Conservation (phyloP, 2,113 vertebrate species). For the Pelecanus crispus region DNA sequence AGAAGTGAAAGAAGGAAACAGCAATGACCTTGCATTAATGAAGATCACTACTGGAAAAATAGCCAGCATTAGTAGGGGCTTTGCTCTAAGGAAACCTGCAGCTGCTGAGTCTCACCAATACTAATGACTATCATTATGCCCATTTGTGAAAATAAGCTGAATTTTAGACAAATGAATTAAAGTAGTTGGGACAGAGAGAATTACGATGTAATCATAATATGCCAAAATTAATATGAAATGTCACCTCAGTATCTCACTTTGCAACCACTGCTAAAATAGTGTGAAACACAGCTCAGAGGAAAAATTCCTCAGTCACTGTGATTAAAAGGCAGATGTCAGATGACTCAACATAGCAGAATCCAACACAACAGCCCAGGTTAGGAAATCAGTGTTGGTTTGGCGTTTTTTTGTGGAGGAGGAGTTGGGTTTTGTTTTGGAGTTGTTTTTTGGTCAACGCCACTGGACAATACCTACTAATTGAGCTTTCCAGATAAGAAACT, state of each 20-base stretch:
- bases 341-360: neutral
- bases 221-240: neutral
- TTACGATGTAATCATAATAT: neutral
- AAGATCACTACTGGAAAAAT: conserved; percentile 3
- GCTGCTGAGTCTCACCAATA: conserved; percentile 25
- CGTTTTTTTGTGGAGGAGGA: accelerated
- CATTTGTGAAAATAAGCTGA: conserved; percentile 34
- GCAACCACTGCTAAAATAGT: neutral
- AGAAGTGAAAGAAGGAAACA: conserved; percentile 25
- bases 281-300: neutral
- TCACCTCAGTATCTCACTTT: neutral
- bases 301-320: neutral
- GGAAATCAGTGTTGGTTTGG: neutral
- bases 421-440: neutral
- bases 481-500: neutral
- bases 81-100: conserved; percentile 39
- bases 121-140: conserved; percentile 41
- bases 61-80: neutral
- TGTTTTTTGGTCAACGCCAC: neutral
- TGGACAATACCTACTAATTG: neutral
- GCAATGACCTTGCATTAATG: conserved; percentile 49
- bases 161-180: conserved; percentile 26
- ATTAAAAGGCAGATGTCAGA: neutral
- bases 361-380: neutral
- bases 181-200: neutral